Evolutionary conservation across 2,797 vertebrate genomes (phyloP).

Genomic region (Notamacropus eugenii): DNA sequence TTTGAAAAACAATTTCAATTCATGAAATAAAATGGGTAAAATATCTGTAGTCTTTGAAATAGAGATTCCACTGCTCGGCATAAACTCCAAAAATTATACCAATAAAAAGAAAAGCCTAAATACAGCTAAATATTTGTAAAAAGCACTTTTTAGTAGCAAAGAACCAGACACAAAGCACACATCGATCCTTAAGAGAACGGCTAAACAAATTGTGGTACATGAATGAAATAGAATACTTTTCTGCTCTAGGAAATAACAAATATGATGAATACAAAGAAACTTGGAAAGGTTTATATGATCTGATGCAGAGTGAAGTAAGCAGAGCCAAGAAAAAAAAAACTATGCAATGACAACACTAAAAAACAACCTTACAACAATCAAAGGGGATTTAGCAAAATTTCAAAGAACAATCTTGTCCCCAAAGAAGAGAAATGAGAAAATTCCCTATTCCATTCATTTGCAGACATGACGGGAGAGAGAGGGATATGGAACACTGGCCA

Average conservation of each 20-base stretch:
- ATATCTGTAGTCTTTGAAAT: neutral
- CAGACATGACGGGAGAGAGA: neutral
- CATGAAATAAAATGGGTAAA: neutral
- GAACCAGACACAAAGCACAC: neutral
- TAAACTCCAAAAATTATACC: neutral
- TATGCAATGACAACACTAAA: neutral
- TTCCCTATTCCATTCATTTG: neutral
- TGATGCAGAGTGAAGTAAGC: neutral
- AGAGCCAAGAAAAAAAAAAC: neutral
- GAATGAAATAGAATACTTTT: neutral
- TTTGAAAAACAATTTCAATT: neutral
- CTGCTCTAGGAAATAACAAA: neutral
- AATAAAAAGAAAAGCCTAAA: neutral
- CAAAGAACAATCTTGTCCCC: neutral
- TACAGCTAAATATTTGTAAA: neutral
- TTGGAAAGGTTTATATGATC: neutral
- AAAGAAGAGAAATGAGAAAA: neutral
- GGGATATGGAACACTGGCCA: neutral
- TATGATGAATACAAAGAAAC: neutral
- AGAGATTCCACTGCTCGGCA: neutral
- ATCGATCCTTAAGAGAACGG: neutral
- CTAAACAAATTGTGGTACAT: neutral
- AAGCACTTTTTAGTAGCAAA: neutral
- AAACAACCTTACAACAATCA: neutral
- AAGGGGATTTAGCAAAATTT: neutral